phyloP scores from a whole-genome alignment of 2,113 vertebrate genomes.

The Columba janthina region DNA sequence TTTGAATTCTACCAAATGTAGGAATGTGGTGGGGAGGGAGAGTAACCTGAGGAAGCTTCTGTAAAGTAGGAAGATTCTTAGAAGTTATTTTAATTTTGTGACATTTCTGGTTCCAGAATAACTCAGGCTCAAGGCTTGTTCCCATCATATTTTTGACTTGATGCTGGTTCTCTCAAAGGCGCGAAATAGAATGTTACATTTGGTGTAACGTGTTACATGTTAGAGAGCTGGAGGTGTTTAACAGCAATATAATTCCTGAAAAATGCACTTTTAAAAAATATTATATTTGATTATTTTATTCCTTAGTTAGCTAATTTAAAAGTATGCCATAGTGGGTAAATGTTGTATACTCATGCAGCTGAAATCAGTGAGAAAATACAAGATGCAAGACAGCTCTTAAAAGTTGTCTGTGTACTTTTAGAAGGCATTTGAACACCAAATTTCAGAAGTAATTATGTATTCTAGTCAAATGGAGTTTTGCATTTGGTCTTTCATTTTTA shows the following conservation, averaged over 20 bases:
- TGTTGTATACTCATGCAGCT: background rate
- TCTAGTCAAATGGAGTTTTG: slow-evolving; percentile 38
- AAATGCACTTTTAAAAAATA: background rate
- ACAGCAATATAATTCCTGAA: background rate
- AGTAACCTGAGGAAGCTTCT: background rate
- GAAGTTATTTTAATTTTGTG: background rate
- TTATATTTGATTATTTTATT: background rate
- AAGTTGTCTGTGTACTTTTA: slow-evolving; percentile 33
- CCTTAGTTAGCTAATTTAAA: background rate
- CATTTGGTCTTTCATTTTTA: slow-evolving; percentile 53
- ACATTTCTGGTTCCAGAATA: background rate
- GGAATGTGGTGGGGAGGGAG: background rate
- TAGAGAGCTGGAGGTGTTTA: background rate
- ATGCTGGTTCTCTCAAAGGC: background rate
- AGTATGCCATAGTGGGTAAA: background rate
- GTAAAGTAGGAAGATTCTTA: background rate
- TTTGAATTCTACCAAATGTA: background rate
- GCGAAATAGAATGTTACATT: background rate
- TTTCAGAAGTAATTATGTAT: slow-evolving; percentile 36
- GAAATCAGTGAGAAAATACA: background rate
- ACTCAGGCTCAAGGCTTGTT: background rate
- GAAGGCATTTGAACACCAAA: slow-evolving; percentile 29
- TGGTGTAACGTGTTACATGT: background rate
- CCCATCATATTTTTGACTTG: background rate
- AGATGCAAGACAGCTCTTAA: background rate